Evolutionary conservation across 2,888 invertebrate genomes (phyloP), one percentile per base, ranked within the genome.

Genomic region (Arrhopalites spinosus): DNA sequence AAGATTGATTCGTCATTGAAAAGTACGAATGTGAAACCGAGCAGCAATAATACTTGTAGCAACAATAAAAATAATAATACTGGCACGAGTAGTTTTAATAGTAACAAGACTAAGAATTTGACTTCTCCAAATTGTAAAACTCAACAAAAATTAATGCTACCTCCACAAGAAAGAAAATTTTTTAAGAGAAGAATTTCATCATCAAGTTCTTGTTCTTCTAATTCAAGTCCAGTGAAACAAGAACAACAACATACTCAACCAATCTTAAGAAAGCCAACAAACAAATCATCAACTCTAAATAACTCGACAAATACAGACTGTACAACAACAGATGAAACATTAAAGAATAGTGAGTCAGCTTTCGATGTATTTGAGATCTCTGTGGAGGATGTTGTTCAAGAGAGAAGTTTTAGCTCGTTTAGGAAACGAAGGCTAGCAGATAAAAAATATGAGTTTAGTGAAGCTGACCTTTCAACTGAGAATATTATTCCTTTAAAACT

Each of bases 391-490:
- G 71, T 72, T 50, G 30, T 78, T 1, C 66, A 61, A 17, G 77
- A 77, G 15, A 36, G 79, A 27, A 76, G 71, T 75, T 78, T 79
- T 27, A 73, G 69, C 36, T 78, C 79, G 0, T 79, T 78, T 66
- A 89, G 95, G 8, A 93, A 93, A 84, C 89, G 94, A 73, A 89
- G 94, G 8, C 86, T 95, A 71, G 95, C 95, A 0, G 95, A 95
- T 84, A 95, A 95, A 85, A 95, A 94, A 85, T 95, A 95, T 84
- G 95, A 95, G 84, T 95, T 95, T 84, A 93, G 93, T 76, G 93
- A 92, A 43, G 43, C 72, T 13, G 76, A 76, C 23, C 25, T 67
- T 8, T 63, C 69, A 8, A 64, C 63, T 0, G 90, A 90, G 83
- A 90, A 90, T 81, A 89, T 90, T 75, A 87, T 90, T 83, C 88